phyloP scores from a whole-genome alignment of 2,797 vertebrate genomes.

The Vireo griseus region DNA sequence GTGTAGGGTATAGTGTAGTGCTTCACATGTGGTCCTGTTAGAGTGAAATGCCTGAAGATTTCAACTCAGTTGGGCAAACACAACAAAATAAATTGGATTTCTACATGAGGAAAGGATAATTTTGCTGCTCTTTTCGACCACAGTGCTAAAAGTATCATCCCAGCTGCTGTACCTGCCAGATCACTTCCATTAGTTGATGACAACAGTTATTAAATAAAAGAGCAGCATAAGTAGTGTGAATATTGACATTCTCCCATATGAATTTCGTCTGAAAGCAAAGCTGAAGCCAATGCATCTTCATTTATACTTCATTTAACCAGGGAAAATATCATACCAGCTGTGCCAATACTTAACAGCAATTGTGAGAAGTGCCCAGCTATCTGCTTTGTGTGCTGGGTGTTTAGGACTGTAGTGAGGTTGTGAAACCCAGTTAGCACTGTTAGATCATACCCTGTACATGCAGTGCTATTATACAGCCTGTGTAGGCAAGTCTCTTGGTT shows the following conservation, averaged over 20 bases:
- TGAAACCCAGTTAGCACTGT: constrained; percentile 30
- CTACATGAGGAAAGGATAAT: background rate
- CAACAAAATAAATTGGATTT: background rate
- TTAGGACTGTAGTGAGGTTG: background rate
- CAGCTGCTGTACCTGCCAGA: background rate
- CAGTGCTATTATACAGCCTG: background rate
- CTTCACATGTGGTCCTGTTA: background rate
- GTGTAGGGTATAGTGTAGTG: no score
- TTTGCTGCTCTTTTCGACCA: background rate
- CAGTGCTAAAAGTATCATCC: background rate
- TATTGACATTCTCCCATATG: background rate
- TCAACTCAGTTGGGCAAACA: background rate
- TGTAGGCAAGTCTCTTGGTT: constrained; percentile 52
- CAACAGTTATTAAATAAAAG: constrained; percentile 38
- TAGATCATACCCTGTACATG: background rate
- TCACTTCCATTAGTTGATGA: background rate
- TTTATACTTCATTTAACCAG: constrained; percentile 1
- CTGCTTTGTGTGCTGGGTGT: constrained; percentile 39
- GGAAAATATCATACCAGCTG: background rate
- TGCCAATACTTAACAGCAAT: background rate
- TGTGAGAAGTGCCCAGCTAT: constrained; percentile 9
- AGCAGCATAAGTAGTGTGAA: background rate
- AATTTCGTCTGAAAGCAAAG: constrained; percentile 30
- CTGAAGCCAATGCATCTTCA: constrained; percentile 7
- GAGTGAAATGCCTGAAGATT: background rate